These are phyloP conservation scores for Congeria kusceri DNA, from an alignment of 2,888 invertebrate species.

Conservation along the genomic window DNA sequence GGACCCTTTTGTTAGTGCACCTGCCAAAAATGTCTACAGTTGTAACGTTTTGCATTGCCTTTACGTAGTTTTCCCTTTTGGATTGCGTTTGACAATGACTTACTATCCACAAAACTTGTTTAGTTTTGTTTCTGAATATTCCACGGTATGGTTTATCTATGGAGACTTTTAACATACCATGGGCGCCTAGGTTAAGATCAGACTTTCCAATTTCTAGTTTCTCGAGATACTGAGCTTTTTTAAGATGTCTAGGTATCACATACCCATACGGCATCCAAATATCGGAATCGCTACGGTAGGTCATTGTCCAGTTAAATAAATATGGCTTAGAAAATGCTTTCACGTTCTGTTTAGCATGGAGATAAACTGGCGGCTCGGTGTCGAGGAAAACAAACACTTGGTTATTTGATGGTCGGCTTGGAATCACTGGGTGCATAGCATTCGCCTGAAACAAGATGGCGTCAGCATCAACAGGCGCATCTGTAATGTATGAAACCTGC, in stretches of 20 bases:
- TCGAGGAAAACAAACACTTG: conserved; percentile 47
- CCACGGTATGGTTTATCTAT: background rate
- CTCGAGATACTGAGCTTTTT: background rate
- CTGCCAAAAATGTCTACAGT: conserved; percentile 1
- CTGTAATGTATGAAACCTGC: background rate
- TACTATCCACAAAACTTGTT: conserved; percentile 10
- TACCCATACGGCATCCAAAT: conserved; percentile 51
- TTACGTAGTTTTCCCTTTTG: conserved; percentile 10
- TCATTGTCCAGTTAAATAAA: conserved; percentile 59
- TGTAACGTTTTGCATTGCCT: conserved; percentile 1
- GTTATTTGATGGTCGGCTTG: conserved; percentile 7
- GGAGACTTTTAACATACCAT: background rate
- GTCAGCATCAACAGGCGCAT: conserved; percentile 34
- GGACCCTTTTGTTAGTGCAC: background rate
- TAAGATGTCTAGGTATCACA: background rate
- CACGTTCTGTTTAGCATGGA: conserved; percentile 9
- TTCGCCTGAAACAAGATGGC: conserved; percentile 53
- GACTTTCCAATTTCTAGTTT: background rate
- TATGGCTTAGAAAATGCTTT: background rate
- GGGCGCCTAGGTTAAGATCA: no score
- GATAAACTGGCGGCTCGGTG: conserved; percentile 47
- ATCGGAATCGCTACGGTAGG: conserved; percentile 59
- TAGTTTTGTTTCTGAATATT: conserved; percentile 1
- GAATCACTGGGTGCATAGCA: conserved; percentile 12
- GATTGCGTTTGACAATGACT: conserved; percentile 15